These are phyloP conservation scores for Limnodromus scolopaceus DNA, from an alignment of 2,797 vertebrate genomes.

Conservation along the genomic window DNA sequence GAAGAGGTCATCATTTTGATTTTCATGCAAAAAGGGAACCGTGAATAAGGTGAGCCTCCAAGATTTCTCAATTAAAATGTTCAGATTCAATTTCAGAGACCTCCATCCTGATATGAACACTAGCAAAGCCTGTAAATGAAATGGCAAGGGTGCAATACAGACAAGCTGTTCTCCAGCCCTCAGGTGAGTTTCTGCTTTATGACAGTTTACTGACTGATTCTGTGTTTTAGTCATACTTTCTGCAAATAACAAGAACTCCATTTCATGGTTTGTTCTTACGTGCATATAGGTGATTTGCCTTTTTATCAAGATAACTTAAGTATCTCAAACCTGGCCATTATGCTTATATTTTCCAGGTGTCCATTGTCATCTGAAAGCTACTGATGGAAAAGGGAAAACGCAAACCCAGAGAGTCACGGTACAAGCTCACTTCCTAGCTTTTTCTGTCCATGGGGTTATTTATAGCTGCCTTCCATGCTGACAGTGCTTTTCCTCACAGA, in stretches of 20 bases:
- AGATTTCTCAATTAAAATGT: constrained; percentile 18
- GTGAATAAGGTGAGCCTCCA: not conserved
- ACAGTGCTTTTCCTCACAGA: not conserved
- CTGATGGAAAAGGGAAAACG: not conserved
- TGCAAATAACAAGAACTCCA: not conserved
- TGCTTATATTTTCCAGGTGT: not conserved
- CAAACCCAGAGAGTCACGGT: not conserved
- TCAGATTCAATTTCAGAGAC: constrained; percentile 6
- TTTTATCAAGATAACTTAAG: not conserved
- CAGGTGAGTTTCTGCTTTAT: not conserved
- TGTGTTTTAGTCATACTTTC: not conserved
- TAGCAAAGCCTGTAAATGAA: not conserved
- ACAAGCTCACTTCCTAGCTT: not conserved
- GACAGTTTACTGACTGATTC: not conserved
- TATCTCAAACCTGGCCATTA: not conserved
- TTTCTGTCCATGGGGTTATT: not conserved
- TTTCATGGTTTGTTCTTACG: not conserved
- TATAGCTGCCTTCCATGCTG: not conserved
- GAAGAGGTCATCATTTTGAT: not conserved
- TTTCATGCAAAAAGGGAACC: not conserved
- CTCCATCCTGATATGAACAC: not conserved
- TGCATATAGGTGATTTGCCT: not conserved
- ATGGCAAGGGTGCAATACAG: not conserved
- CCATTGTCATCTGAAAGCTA: not conserved
- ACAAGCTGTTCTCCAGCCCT: not conserved